phyloP scores from a whole-genome alignment of 2,888 invertebrate species.

The Vandiemenella viatica region DNA sequence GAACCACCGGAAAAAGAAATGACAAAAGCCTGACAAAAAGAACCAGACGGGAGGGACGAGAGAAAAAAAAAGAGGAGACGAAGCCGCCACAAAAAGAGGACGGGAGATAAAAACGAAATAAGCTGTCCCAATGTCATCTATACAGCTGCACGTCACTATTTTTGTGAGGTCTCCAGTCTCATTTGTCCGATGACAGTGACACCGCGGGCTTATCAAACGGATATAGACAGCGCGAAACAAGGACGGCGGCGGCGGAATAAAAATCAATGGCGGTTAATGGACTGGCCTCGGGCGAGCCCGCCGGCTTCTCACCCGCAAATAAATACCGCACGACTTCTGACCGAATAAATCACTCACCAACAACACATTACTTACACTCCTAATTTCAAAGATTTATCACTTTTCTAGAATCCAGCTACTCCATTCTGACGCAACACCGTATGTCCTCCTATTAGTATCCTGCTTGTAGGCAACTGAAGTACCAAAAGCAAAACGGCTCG shows the following conservation, averaged over 20 bases:
- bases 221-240: neutral
- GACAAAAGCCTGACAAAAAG: slow-evolving; percentile 15
- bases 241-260: neutral
- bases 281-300: neutral
- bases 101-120: slow-evolving; percentile 9
- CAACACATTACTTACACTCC: no score
- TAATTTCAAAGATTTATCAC: no score
- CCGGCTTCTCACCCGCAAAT: neutral
- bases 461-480: no score
- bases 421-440: no score
- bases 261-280: neutral
- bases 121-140: slow-evolving; percentile 16
- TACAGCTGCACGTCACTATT: slow-evolving; percentile 13
- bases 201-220: neutral
- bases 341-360: no score
- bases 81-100: neutral
- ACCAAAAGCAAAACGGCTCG: no score
- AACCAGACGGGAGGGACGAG: neutral
- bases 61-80: neutral
- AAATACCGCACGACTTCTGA: neutral
- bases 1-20: slow-evolving; percentile 10
- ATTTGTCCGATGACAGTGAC: slow-evolving; percentile 16
- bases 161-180: slow-evolving; percentile 14
- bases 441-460: no score
- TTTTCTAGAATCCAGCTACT: no score